Conservation (phyloP, 2,888 invertebrate genomes). For the Nasonovia ribisnigri region DNA sequence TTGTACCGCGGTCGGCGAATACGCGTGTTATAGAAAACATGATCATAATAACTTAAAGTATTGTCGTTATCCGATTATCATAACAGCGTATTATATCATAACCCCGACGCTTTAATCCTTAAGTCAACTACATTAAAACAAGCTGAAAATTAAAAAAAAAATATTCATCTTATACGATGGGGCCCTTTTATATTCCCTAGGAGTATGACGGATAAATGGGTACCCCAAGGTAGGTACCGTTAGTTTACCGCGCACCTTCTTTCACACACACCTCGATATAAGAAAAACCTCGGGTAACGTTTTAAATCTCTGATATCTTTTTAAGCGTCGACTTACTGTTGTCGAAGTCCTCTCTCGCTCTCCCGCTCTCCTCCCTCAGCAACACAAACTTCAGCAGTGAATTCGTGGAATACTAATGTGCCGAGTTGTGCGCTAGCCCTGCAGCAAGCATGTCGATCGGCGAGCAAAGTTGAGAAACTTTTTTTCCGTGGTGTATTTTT, state of each 20-base stretch:
- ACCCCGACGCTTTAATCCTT: neutral
- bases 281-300: neutral
- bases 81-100: neutral
- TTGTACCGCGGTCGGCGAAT: neutral
- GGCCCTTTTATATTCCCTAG: neutral
- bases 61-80: neutral
- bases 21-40: neutral
- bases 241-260: neutral
- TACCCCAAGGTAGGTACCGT: neutral
- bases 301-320: conserved; percentile 34
- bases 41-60: neutral
- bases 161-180: neutral
- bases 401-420: conserved; percentile 46
- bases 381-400: neutral
- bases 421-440: neutral
- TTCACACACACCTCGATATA: neutral
- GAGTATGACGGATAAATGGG: neutral
- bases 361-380: neutral
- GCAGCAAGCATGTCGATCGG: conserved; percentile 42
- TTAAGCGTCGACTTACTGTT: neutral
- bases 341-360: neutral
- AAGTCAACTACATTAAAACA: neutral
- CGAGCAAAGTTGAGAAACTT: conserved; percentile 38
- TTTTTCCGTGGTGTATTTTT: neutral
- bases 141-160: neutral